phyloP scores from a whole-genome alignment of 2,113 vertebrate species.

The Proterorhinus semilunaris region DNA sequence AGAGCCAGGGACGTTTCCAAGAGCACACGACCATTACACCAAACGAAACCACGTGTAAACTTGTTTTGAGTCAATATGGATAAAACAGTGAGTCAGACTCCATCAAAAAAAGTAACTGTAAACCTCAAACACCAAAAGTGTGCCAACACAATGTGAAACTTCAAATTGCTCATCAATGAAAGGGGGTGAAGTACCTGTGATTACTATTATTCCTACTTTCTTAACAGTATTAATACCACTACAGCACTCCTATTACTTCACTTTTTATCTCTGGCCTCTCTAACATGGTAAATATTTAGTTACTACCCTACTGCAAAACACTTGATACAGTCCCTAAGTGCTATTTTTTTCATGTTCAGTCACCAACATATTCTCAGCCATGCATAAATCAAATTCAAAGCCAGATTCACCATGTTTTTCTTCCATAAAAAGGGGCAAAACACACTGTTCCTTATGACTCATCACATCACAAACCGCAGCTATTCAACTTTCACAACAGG shows the following conservation, averaged over 20 bases:
- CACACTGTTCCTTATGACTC: slow-evolving; percentile 65
- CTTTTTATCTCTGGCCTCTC: not conserved
- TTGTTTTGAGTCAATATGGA: too few relatives aligned
- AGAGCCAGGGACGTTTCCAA: too few relatives aligned
- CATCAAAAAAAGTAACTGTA: too few relatives aligned
- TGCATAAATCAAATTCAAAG: slow-evolving; percentile 23
- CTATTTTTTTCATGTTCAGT: slow-evolving; percentile 9
- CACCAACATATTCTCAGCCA: slow-evolving; percentile 22
- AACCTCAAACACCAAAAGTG: too few relatives aligned
- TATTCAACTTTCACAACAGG: slow-evolving; percentile 74
- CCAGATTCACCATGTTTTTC: slow-evolving; percentile 34
- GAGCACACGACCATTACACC: too few relatives aligned
- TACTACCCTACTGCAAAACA: slow-evolving; percentile 6
- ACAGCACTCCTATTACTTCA: not conserved
- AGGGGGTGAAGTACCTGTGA: too few relatives aligned
- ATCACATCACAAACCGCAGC: slow-evolving; percentile 61
- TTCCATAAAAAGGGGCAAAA: slow-evolving; percentile 40
- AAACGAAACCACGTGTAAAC: too few relatives aligned
- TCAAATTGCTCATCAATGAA: too few relatives aligned
- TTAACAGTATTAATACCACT: not conserved
- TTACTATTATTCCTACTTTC: too few relatives aligned
- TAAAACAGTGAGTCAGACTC: too few relatives aligned
- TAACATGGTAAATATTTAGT: not conserved
- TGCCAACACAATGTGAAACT: too few relatives aligned
- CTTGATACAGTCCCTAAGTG: slow-evolving; percentile 17